Evolutionary conservation across 1,140 invertebrate species (phyloP), one percentile per base, ranked within the genome.

Genomic region (Dryas iulia): DNA sequence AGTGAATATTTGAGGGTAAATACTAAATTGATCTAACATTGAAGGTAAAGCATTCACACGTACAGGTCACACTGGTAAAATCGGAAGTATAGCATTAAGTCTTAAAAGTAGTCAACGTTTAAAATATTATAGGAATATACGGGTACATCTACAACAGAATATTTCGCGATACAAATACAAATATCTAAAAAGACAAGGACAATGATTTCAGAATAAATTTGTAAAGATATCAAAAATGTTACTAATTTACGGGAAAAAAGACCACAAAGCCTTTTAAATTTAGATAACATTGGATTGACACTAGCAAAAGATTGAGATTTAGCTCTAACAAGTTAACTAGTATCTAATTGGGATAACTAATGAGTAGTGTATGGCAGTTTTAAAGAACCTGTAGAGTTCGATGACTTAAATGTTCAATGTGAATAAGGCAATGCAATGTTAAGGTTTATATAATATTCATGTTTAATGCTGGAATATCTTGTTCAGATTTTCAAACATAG

Each of bases 21-120:
- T 24, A 24, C 52, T 53, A 24, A 53, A 11, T 53, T 11, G 52
- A 53, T 53, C 52, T 53, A 53, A 24, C 23, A 4, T 24, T 12
- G 52, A 53, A 53, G 52, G 11, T 53, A 25, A 35, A 57, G 52
- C 66, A 68, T 31, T 57, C 59, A 62, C 53, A 61, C 31, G 12
- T 53, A 28, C 5, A 62, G 60, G 26, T 67, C 23, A 53, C 25
- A 56, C 53, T 21, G 59, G 26, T 24, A 33, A 33, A 39, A 62
- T 59, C 59, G 60, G 59, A 61, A 61, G 24, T 57, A 31, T 52
- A 73, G 59, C 56, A 56, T 69, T 67, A 64, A 73, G 52, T 72
- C 87, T 90, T 90, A 90, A 71, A 90, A 90, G 87, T 90, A 90
- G 87, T 87, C 80, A 90, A 90, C 87, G 87, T 82, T 83, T 81